These are phyloP conservation scores for Eospalax fontanierii DNA, from an alignment of 2,797 vertebrate species.

Conservation along the genomic window DNA sequence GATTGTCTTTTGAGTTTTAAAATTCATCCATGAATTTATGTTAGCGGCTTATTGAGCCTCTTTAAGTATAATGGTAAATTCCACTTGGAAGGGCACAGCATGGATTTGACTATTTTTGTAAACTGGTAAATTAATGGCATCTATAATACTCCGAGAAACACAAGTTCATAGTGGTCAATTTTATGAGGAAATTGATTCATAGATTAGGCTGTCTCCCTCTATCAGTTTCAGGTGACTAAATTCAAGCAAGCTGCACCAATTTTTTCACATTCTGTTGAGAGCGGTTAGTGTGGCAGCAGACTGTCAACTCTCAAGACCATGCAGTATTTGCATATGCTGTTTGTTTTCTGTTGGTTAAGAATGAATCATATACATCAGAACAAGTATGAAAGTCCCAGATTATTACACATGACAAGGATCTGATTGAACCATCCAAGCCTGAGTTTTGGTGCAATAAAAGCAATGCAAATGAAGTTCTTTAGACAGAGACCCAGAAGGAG, in stretches of 20 bases:
- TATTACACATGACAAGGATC: conserved; percentile 37
- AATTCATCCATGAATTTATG: not conserved
- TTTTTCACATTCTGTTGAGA: conserved; percentile 50
- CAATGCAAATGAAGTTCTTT: not conserved
- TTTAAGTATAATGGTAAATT: conserved; percentile 44
- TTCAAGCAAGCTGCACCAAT: conserved; percentile 24
- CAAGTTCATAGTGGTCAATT: not conserved
- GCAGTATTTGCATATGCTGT: conserved; percentile 41
- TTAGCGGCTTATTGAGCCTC: conserved; percentile 18
- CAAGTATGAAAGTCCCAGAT: not conserved
- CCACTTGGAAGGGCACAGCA: conserved; percentile 41
- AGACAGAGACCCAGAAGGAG: not conserved
- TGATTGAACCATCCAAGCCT: conserved; percentile 37
- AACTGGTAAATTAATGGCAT: conserved; percentile 17
- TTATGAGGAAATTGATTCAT: conserved; percentile 9
- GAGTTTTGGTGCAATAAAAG: conserved; percentile 39
- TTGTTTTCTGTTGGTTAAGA: conserved; percentile 65
- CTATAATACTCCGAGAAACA: not conserved
- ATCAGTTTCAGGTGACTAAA: conserved; percentile 39
- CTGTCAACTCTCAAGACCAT: conserved; percentile 29
- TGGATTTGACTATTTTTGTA: not conserved
- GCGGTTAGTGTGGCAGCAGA: not conserved
- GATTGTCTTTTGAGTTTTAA: not conserved
- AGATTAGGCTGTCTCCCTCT: not conserved
- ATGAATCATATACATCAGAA: conserved; percentile 2